Evolutionary conservation across 2,113 vertebrate genomes (phyloP).

Genomic region (Prunella fulvescens): DNA sequence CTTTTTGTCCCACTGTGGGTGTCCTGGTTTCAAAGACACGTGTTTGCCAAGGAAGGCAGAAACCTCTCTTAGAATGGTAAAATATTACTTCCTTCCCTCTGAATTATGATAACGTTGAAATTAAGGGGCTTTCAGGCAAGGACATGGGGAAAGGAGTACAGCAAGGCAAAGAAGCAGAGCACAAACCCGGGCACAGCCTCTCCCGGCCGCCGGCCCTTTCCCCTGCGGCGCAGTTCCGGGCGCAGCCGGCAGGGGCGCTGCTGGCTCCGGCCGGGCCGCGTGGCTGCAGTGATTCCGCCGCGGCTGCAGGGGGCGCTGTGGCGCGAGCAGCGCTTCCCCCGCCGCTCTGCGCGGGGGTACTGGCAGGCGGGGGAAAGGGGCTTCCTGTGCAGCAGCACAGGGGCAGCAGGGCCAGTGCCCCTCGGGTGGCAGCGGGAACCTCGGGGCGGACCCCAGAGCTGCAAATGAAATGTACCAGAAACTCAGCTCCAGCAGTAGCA

Average conservation of each 20-base stretch:
- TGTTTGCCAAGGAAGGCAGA: not conserved
- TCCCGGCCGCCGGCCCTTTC: not conserved
- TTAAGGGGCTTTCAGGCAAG: not conserved
- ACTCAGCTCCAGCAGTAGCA: too few species aligned
- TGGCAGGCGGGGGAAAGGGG: not conserved
- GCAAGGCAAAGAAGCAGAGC: not conserved
- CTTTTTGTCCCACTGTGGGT: not conserved
- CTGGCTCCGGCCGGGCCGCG: not conserved
- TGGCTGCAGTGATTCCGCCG: not conserved
- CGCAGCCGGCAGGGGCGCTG: not conserved
- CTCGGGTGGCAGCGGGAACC: not conserved
- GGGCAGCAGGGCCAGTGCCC: not conserved
- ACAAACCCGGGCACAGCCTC: too few species aligned
- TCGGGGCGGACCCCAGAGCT: rapidly evolving
- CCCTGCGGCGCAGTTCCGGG: rapidly evolving
- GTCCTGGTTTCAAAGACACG: not conserved
- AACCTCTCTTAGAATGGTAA: not conserved
- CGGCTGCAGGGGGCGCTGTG: not conserved
- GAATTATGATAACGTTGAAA: not conserved
- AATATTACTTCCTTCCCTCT: not conserved
- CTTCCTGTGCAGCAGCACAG: too few species aligned
- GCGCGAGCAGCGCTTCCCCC: too few species aligned
- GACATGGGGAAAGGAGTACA: too few species aligned
- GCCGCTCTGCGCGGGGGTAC: rapidly evolving
- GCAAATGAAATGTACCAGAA: not conserved